Evolutionary conservation across 2,113 vertebrate genomes (phyloP), one percentile per base, ranked within the genome.

Genomic region (Sapajus apella): DNA sequence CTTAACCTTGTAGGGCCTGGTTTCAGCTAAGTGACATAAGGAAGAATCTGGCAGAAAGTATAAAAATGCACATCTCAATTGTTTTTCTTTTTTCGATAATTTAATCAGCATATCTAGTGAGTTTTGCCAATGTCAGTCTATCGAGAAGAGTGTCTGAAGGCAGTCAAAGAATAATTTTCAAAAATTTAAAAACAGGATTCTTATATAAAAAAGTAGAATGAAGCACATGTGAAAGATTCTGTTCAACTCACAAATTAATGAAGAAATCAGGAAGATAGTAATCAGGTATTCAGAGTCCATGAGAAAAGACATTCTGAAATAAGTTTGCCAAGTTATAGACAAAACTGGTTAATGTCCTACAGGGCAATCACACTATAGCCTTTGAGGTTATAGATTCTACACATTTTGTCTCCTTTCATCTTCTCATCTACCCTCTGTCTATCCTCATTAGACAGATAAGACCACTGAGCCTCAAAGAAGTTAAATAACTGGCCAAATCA

Each of bases 91-190:
- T 73, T 83, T 32, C 23, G 93, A 23, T 93, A 70, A 55, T 52
- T 91, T 95, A 81, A 80, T 95, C 61, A 56, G 82, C 43, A 52
- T 95, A 94, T 96, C 20, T 27, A 97, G 75, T 27, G 23, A 89
- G 47, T 8, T 52, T 87, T 84, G 43, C 73, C 56, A 27, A 4
- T 25, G 58, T 40, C n/a, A 73, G 20, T 90, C 81, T 52, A 32
- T 12, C 47, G 21, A 88, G 88, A 45, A 85, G 85, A 27, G 2
- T 88, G n/a, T 96, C 43, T 37, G 35, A 84, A 94, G 70, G 77
- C 50, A 75, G 14, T 72, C 32, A 88, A 91, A 91, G 21, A 93
- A 83, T 52, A 77, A 86, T 87, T 93, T 92, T 73, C 20, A 50
- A 70, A 92, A 95, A 45, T 8, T 91, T 79, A 77, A 90, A 81